phyloP scores from a whole-genome alignment of 2,113 vertebrate species.

The Sisor rabdophorus region DNA sequence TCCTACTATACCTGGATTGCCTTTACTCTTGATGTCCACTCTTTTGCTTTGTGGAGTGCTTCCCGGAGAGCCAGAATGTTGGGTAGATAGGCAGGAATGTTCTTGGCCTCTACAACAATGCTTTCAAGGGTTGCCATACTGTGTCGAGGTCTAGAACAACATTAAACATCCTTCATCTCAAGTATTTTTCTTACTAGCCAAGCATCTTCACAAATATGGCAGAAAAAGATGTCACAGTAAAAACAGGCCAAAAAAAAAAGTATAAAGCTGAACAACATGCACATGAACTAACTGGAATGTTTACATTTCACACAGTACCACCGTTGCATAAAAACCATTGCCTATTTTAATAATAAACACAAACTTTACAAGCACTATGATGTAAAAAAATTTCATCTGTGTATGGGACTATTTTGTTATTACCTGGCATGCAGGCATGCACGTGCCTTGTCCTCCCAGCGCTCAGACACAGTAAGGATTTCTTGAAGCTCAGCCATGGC shows the following conservation, averaged over 20 bases:
- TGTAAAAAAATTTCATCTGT: not conserved
- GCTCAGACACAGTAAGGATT: conserved; percentile 92
- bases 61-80: conserved; percentile 91
- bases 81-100: conserved; percentile 93
- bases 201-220: not conserved
- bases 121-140: conserved; percentile 86
- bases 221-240: not conserved
- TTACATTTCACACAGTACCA: not conserved
- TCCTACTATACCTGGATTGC: conserved; percentile 80
- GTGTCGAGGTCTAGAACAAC: conserved; percentile 80
- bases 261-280: not conserved
- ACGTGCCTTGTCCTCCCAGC: conserved; percentile 97
- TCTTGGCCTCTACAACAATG: conserved; percentile 90
- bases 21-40: conserved; percentile 92
- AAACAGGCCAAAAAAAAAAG: not conserved
- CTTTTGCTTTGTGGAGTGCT: conserved; percentile 90
- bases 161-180: not conserved
- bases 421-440: conserved; percentile 92
- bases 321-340: not conserved
- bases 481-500: conserved; percentile 97
- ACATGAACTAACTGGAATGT: not conserved
- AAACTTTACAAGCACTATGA: not conserved
- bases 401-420: conserved; percentile 29
- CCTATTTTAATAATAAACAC: not conserved
- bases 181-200: too few relatives aligned